Percentiles rank a stretch among this genome's conserved stretches.
Conservation (phyloP, 2,888 invertebrate species). For the Poecilobothrus nobilitatus region DNA sequence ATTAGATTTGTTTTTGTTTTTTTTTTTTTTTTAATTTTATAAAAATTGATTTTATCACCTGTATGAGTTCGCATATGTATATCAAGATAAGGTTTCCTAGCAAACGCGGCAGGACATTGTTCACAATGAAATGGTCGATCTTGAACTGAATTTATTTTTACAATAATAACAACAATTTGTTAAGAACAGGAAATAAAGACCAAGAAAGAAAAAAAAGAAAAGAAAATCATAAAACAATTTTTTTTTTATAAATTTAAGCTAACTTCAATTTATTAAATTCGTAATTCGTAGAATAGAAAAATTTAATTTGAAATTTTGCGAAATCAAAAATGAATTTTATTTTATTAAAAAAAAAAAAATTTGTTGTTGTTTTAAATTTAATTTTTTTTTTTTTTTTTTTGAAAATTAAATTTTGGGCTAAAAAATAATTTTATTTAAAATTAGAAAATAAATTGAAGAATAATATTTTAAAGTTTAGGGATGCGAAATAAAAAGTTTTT, state of each 20-base stretch:
- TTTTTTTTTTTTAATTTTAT: slow-evolving; percentile 15
- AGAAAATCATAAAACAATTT: slow-evolving; percentile 6
- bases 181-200: neutral
- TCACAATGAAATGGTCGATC: slow-evolving; percentile 46
- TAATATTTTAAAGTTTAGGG: no score
- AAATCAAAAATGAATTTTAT: no score
- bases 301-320: neutral
- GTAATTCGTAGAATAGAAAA: neutral
- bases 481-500: no score
- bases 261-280: no score
- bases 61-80: slow-evolving; percentile 57
- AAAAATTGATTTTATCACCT: slow-evolving; percentile 21
- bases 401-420: no score
- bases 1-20: neutral
- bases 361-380: no score
- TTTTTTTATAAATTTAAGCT: neutral
- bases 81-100: slow-evolving; percentile 54
- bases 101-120: slow-evolving; percentile 52
- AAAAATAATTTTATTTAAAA: no score
- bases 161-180: neutral
- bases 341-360: no score
- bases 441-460: no score
- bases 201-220: slow-evolving; percentile 1
- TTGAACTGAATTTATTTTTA: slow-evolving; percentile 24
- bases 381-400: no score